These are phyloP conservation scores for Carabus problematicus DNA, from an alignment of 2,888 invertebrate species.

Conservation along the genomic window DNA sequence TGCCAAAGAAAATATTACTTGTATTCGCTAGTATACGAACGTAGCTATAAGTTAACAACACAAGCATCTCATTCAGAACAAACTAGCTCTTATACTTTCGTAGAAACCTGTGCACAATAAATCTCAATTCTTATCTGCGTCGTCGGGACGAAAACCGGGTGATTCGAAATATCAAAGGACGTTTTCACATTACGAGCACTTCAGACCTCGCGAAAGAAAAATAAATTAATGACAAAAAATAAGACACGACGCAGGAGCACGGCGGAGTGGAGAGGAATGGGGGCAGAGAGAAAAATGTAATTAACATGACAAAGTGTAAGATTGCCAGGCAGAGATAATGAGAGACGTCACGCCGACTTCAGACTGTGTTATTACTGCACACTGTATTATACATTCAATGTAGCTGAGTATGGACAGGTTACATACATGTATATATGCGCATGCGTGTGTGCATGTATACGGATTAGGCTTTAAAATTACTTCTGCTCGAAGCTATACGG, in stretches of 20 bases:
- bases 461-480: neutral
- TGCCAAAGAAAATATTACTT: too few species aligned
- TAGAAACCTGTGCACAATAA: too few species aligned
- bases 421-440: neutral
- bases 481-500: neutral
- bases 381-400: constrained; percentile 21
- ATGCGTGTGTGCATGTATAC: neutral
- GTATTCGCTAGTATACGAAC: too few species aligned
- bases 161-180: constrained; percentile 31
- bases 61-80: too few species aligned
- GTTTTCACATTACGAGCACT: constrained; percentile 31
- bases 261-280: neutral
- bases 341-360: constrained; percentile 31
- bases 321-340: constrained; percentile 29
- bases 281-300: constrained; percentile 32
- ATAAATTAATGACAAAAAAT: constrained; percentile 33
- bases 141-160: too few species aligned
- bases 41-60: too few species aligned
- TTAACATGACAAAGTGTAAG: constrained; percentile 38
- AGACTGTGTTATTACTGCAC: constrained; percentile 24
- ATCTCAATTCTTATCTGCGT: too few species aligned
- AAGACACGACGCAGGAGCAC: constrained; percentile 7
- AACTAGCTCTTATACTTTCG: too few species aligned
- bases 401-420: constrained; percentile 3
- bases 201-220: constrained; percentile 23